Evolutionary conservation across 2,888 invertebrate species (phyloP).

Genomic region (Drosophila robusta): DNA sequence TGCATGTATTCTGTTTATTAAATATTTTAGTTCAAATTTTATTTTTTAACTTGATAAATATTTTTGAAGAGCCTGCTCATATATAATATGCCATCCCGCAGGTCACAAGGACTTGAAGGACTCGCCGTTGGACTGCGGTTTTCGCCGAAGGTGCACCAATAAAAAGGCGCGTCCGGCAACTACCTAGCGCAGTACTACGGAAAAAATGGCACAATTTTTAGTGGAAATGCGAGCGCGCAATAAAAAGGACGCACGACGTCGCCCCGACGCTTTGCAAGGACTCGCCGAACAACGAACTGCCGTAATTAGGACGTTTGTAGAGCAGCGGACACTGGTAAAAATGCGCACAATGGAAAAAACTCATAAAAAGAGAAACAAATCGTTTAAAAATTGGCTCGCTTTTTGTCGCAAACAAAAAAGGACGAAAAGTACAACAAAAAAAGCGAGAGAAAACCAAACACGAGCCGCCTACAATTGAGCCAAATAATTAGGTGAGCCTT

Average conservation of each 20-base stretch:
- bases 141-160: conserved; percentile 74
- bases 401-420: conserved; percentile 69
- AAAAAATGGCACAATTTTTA: conserved; percentile 81
- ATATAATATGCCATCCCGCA: conserved; percentile 5
- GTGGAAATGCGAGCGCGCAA: conserved; percentile 72
- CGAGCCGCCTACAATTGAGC: conserved; percentile 59
- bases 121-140: conserved; percentile 57
- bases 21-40: conserved; percentile 7
- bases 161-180: conserved; percentile 67
- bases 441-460: conserved; percentile 28
- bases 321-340: conserved; percentile 49
- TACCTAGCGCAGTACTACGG: conserved; percentile 31
- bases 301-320: conserved; percentile 80
- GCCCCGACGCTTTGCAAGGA: conserved; percentile 18
- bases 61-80: no score
- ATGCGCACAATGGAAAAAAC: conserved; percentile 63
- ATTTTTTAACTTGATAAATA: conserved; percentile 5
- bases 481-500: conserved; percentile 78
- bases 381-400: conserved; percentile 74
- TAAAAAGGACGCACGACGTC: conserved; percentile 47
- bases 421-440: conserved; percentile 37
- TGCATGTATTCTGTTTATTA: no score
- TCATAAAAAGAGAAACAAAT: conserved; percentile 81
- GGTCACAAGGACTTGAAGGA: conserved; percentile 25
- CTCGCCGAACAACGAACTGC: conserved; percentile 49